Evolutionary conservation across 2,888 invertebrate genomes (phyloP).

Genomic region (Parthenolecanium corni): DNA sequence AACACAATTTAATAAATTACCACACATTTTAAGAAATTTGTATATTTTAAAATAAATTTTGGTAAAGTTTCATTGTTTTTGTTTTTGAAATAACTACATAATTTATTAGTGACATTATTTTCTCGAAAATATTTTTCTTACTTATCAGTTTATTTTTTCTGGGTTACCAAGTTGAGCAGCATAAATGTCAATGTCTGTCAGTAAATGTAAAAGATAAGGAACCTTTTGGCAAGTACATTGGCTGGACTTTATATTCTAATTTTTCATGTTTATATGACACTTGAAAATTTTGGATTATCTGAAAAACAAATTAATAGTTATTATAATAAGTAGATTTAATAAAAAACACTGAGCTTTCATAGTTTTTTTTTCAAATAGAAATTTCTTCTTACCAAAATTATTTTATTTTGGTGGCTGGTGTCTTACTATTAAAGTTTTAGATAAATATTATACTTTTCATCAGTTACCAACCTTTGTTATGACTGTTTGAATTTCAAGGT

Average conservation of each 20-base stretch:
- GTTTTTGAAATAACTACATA: no score
- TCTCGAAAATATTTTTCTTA: no score
- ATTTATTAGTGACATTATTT: no score
- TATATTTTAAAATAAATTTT: no score
- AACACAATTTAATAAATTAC: no score
- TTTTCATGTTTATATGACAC: conserved; percentile 66
- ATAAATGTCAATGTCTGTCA: no score
- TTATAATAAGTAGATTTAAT: background rate
- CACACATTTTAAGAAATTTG: no score
- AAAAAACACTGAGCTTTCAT: background rate
- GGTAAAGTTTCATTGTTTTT: no score
- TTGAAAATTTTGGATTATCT: conserved; percentile 62
- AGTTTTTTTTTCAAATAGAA: background rate
- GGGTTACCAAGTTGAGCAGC: no score
- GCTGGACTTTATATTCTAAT: conserved; percentile 68
- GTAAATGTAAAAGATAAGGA: conserved; percentile 52
- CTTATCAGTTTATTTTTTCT: no score
- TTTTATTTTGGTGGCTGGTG: background rate
- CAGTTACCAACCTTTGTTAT: conserved; percentile 52
- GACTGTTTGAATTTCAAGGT: conserved; percentile 76
- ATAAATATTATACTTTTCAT: background rate
- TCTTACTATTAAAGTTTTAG: background rate
- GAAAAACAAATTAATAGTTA: conserved; percentile 31
- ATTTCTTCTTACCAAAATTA: background rate
- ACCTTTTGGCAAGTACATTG: conserved; percentile 79